Evolutionary conservation across 1,140 invertebrate species (phyloP).

Genomic region (Drosophila lowei): DNA sequence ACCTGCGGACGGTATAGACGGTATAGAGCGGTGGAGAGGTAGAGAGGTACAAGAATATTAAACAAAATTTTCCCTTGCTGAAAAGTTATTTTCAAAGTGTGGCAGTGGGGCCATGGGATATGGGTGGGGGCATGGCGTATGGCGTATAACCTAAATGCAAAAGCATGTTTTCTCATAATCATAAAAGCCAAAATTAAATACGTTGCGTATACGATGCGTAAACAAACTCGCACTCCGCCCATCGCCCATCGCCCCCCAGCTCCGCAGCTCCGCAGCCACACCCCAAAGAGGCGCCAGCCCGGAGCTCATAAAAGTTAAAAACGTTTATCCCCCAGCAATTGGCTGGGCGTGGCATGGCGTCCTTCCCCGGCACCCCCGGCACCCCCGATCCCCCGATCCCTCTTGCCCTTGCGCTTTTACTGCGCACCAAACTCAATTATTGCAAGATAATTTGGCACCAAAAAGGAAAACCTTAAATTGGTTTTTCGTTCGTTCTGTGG

Average conservation of each 20-base stretch:
- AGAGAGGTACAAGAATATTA: conserved; percentile 41
- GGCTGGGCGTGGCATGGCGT: conserved; percentile 51
- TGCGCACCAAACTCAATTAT: conserved; percentile 72
- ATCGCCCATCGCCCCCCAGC: too few relatives aligned
- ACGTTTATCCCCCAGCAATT: conserved; percentile 77
- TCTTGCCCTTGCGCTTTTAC: conserved; percentile 40
- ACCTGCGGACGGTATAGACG: conserved; percentile 58
- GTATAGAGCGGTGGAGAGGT: background rate
- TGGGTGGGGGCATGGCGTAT: background rate
- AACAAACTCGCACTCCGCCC: conserved; percentile 39
- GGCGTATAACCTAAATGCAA: conserved; percentile 61
- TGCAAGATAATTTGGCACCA: conserved; percentile 70
- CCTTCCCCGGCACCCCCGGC: background rate
- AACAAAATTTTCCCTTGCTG: conserved; percentile 33
- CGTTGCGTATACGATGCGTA: conserved; percentile 76
- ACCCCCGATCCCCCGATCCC: too few relatives aligned
- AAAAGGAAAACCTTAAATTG: conserved; percentile 62
- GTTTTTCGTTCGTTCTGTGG: conserved; percentile 15
- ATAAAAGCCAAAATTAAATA: conserved; percentile 81
- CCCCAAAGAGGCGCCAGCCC: conserved; percentile 23
- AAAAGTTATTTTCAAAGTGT: conserved; percentile 2
- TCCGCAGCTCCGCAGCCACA: background rate
- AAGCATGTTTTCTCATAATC: conserved; percentile 81
- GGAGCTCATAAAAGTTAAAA: conserved; percentile 75
- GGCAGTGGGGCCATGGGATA: background rate